A percentile compares a stretch with the other conserved stretches of the same genome.
Conservation (phyloP, 2,888 invertebrate species). For the Metalampra italica region DNA sequence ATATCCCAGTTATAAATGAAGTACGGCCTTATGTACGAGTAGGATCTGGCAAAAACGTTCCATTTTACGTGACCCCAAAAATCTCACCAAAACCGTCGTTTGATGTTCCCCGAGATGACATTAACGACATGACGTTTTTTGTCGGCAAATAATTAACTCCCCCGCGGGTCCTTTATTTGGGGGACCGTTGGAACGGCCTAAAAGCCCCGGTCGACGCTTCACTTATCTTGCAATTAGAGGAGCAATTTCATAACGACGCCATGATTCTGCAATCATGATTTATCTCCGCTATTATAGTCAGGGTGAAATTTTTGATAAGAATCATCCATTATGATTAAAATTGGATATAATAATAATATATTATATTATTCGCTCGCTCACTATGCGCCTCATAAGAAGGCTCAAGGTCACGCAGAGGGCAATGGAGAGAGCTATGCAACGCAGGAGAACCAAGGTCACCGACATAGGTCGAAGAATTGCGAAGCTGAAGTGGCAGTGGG, state of each 20-base stretch:
- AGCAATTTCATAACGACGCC: constrained; percentile 31
- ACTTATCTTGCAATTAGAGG: constrained; percentile 47
- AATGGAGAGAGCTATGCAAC: too few species aligned
- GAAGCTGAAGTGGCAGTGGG: too few species aligned
- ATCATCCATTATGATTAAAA: too few species aligned
- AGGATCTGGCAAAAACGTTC: not conserved
- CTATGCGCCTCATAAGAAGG: too few species aligned
- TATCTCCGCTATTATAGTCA: constrained; percentile 7
- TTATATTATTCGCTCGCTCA: too few species aligned
- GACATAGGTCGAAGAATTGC: too few species aligned
- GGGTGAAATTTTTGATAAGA: constrained; percentile 4
- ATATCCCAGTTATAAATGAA: too few species aligned
- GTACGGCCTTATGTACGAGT: not conserved
- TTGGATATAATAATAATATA: too few species aligned
- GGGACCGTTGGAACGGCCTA: constrained; percentile 21
- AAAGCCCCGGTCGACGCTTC: constrained; percentile 35
- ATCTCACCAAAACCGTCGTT: constrained; percentile 23
- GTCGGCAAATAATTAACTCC: constrained; percentile 31
- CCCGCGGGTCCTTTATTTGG: constrained; percentile 20
- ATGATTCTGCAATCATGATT: constrained; percentile 11
- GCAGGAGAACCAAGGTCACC: too few species aligned
- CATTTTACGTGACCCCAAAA: constrained; percentile 9
- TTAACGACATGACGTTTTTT: constrained; percentile 25
- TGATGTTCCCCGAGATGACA: constrained; percentile 25
- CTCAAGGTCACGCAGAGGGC: too few species aligned